phyloP scores from a whole-genome alignment of 2,888 invertebrate species.

The Drosophila nigricruria region DNA sequence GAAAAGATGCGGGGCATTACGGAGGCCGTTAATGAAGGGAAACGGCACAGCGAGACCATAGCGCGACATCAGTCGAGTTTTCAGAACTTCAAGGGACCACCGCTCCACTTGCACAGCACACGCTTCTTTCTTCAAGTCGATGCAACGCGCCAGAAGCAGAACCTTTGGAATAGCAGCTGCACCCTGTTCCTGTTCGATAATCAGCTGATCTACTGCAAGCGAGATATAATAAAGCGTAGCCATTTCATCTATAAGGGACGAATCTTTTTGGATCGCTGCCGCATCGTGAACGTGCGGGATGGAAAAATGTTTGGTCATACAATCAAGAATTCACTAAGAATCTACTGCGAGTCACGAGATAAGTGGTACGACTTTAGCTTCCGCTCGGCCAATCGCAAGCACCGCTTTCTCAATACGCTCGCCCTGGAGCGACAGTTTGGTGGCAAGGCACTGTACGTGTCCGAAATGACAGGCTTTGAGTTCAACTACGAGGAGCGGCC shows the following conservation, averaged over 20 bases:
- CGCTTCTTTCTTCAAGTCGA: slow-evolving; percentile 93
- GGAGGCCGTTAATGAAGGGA: slow-evolving; percentile 86
- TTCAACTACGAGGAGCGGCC: slow-evolving; percentile 82
- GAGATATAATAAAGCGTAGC: slow-evolving; percentile 92
- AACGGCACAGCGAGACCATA: slow-evolving; percentile 87
- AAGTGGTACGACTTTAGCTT: slow-evolving; percentile 93
- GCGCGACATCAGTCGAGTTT: slow-evolving; percentile 85
- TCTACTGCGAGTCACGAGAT: slow-evolving; percentile 89
- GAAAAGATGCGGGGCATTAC: slow-evolving; percentile 85
- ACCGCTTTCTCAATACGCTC: slow-evolving; percentile 89
- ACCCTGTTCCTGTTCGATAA: slow-evolving; percentile 94
- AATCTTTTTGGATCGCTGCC: slow-evolving; percentile 90
- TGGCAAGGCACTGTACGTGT: slow-evolving; percentile 84
- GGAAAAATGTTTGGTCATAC: slow-evolving; percentile 89
- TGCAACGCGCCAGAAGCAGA: slow-evolving; percentile 90
- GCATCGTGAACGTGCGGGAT: slow-evolving; percentile 89
- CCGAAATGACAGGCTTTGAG: slow-evolving; percentile 83
- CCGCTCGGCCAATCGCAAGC: slow-evolving; percentile 90
- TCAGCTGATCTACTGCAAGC: slow-evolving; percentile 94
- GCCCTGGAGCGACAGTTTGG: slow-evolving; percentile 87
- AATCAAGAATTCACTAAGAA: slow-evolving; percentile 91
- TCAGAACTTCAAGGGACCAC: slow-evolving; percentile 85
- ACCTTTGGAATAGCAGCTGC: slow-evolving; percentile 93
- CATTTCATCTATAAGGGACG: slow-evolving; percentile 93
- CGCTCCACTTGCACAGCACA: slow-evolving; percentile 90